Evolutionary conservation across 2,888 invertebrate genomes (phyloP).

Genomic region (Agrotis exclamationis): DNA sequence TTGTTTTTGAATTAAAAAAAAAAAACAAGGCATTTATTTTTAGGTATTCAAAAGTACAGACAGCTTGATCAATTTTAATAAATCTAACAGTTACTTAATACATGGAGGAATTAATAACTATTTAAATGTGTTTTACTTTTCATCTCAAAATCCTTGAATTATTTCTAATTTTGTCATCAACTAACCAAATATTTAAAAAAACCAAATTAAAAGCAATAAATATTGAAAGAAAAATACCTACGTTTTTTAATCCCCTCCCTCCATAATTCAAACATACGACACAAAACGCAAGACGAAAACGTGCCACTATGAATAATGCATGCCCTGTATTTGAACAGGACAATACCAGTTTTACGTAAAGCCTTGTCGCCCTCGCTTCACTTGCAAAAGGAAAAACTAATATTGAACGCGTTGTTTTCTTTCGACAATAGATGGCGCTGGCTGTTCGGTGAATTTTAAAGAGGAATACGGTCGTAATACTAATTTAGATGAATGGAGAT

Average conservation of each 20-base stretch:
- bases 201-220: not conserved
- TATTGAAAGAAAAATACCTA: slow-evolving; percentile 16
- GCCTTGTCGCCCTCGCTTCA: slow-evolving; percentile 69
- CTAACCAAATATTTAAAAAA: too few relatives aligned
- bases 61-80: too few relatives aligned
- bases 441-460: slow-evolving; percentile 41
- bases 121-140: too few relatives aligned
- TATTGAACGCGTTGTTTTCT: slow-evolving; percentile 57
- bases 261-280: slow-evolving; percentile 63
- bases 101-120: too few relatives aligned
- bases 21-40: not conserved
- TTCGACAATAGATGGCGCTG: slow-evolving; percentile 66
- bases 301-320: slow-evolving; percentile 84
- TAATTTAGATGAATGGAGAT: slow-evolving; percentile 29
- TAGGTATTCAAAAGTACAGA: not conserved
- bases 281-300: slow-evolving; percentile 72
- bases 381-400: slow-evolving; percentile 70
- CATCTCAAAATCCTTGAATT: too few relatives aligned
- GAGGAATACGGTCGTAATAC: slow-evolving; percentile 32
- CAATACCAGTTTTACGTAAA: slow-evolving; percentile 82
- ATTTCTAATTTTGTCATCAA: too few relatives aligned
- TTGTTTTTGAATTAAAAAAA: not conserved
- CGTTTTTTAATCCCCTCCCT: slow-evolving; percentile 35
- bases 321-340: slow-evolving; percentile 79
- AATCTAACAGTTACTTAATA: too few relatives aligned